Evolutionary conservation across 1,140 invertebrate genomes (phyloP).

Genomic region (Tetramorium simillimum): DNA sequence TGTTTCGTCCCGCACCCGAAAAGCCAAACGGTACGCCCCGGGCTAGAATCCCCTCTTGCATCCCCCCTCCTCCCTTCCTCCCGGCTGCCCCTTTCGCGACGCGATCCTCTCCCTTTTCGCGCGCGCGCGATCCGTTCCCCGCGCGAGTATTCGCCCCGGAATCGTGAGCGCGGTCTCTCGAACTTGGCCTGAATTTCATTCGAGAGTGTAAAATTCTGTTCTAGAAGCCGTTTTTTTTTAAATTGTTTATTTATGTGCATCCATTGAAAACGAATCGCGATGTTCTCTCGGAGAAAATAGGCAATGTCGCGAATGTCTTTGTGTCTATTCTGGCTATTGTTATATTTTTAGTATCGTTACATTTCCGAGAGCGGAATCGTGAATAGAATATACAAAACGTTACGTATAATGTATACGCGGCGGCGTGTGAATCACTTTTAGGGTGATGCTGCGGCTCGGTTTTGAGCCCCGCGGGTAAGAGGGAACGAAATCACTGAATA

Average conservation of each 20-base stretch:
- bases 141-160: not conserved
- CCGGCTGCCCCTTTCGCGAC: not conserved
- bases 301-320: conserved; percentile 28
- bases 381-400: conserved; percentile 17
- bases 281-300: not conserved
- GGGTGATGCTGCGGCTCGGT: conserved; percentile 64
- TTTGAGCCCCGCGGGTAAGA: conserved; percentile 43
- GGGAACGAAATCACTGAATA: conserved; percentile 41
- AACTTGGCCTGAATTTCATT: not conserved
- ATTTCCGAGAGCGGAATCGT: conserved; percentile 18
- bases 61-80: not conserved
- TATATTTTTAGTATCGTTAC: not conserved
- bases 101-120: not conserved
- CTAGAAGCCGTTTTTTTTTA: not conserved
- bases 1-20: conserved; percentile 20
- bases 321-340: not conserved
- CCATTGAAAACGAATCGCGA: not conserved
- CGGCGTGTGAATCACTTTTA: conserved; percentile 67
- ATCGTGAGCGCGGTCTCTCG: not conserved
- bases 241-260: not conserved
- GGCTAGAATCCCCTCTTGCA: conserved; percentile 13
- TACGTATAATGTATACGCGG: conserved; percentile 5
- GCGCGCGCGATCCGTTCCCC: not conserved
- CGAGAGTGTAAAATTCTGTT: not conserved
- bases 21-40: not conserved